Conservation (phyloP, 2,113 vertebrate species). For the Rutilus rutilus region DNA sequence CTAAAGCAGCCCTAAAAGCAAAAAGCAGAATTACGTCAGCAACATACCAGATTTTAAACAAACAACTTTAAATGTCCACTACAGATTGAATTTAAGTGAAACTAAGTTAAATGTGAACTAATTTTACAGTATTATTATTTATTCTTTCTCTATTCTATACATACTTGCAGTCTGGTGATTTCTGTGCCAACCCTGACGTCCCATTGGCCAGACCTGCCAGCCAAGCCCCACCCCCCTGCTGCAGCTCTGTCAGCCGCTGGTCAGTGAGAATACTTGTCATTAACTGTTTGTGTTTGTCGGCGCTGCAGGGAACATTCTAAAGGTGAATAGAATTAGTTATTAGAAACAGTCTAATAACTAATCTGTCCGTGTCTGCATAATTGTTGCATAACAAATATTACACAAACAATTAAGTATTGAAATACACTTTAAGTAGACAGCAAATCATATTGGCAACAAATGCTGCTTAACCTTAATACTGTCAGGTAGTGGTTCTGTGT, state of each 20-base stretch:
- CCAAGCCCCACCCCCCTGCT: slow-evolving; percentile 85
- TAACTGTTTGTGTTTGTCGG: slow-evolving; percentile 79
- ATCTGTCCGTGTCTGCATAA: background rate
- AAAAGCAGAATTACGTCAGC: background rate
- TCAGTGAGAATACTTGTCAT: slow-evolving; percentile 84
- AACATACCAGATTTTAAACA: background rate
- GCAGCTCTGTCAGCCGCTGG: slow-evolving; percentile 81
- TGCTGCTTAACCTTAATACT: slow-evolving; percentile 69
- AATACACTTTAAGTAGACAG: background rate
- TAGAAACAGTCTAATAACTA: background rate
- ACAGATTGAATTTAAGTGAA: background rate
- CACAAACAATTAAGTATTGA: background rate
- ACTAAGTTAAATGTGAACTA: background rate
- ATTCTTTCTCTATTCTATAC: background rate
- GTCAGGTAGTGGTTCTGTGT: slow-evolving; percentile 69
- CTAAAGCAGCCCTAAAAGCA: slow-evolving; percentile 75
- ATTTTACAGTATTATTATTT: background rate
- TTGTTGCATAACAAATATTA: background rate
- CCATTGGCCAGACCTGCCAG: slow-evolving; percentile 82
- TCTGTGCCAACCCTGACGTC: slow-evolving; percentile 69
- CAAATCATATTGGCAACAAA: background rate
- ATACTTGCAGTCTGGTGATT: slow-evolving; percentile 79
- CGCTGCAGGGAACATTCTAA: slow-evolving; percentile 71
- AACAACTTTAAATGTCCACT: background rate
- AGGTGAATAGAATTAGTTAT: background rate